Evolutionary conservation across 2,113 vertebrate species (phyloP).

Genomic region (Thymallus thymallus): DNA sequence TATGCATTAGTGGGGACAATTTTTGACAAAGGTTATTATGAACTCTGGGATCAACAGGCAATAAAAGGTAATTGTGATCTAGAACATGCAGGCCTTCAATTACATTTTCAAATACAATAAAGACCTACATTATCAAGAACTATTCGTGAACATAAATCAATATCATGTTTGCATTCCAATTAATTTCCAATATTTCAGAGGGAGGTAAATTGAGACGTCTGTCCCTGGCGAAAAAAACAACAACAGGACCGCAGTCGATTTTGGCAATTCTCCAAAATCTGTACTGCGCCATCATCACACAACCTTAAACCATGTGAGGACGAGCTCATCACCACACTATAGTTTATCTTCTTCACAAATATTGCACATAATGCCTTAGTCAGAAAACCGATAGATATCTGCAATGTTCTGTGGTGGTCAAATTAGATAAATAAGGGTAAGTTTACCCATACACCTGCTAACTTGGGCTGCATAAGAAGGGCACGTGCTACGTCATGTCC

Average conservation of each 20-base stretch:
- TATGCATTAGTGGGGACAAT: too few relatives aligned
- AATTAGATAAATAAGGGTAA: not conserved
- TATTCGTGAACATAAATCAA: too few relatives aligned
- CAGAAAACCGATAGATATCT: not conserved
- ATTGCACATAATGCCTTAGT: not conserved
- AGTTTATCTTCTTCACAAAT: not conserved
- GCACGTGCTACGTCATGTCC: not conserved
- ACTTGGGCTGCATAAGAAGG: not conserved
- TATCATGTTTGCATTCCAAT: too few relatives aligned
- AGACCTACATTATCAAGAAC: too few relatives aligned
- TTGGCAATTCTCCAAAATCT: not conserved
- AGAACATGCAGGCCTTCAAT: too few relatives aligned
- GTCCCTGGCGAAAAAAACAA: not conserved
- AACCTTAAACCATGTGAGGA: not conserved
- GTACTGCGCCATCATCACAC: constrained; percentile 1
- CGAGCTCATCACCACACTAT: too few relatives aligned
- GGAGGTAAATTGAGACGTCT: too few relatives aligned
- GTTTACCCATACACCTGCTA: not conserved
- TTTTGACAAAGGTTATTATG: too few relatives aligned
- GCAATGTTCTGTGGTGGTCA: not conserved
- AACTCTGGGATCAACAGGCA: too few relatives aligned
- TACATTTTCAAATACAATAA: too few relatives aligned
- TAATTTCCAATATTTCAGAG: too few relatives aligned
- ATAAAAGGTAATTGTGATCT: too few relatives aligned
- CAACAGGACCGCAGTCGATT: not conserved